phyloP scores from a whole-genome alignment of 2,888 invertebrate species.

The Chirona hameri region DNA sequence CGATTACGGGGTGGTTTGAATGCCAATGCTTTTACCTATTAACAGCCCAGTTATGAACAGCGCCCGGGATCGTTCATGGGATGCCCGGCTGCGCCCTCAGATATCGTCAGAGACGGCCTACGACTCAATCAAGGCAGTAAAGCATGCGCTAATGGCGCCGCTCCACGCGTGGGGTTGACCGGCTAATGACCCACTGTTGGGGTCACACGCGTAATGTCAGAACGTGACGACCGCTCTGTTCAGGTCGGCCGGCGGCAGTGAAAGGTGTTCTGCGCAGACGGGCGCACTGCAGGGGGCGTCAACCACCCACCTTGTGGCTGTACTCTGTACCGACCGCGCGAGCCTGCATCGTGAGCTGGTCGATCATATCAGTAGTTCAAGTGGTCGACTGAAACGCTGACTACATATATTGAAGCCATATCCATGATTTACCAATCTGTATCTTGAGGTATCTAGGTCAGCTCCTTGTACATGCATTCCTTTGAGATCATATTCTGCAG shows the following conservation, averaged over 20 bases:
- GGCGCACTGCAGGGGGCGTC: neutral
- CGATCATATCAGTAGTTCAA: no score
- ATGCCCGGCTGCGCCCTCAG: neutral
- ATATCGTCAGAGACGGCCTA: neutral
- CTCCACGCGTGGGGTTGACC: neutral
- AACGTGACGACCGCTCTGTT: neutral
- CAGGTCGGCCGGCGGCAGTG: neutral
- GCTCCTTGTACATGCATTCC: no score
- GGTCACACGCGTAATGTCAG: neutral
- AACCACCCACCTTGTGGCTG: no score
- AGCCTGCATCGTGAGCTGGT: no score
- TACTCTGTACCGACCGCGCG: no score
- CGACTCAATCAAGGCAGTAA: neutral
- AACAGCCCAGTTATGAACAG: neutral
- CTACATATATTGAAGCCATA: no score
- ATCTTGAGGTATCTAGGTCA: no score
- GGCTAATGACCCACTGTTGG: neutral
- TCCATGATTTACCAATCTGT: no score
- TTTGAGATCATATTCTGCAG: no score
- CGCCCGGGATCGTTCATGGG: neutral
- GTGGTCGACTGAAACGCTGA: no score
- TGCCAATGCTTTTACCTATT: slow-evolving; percentile 8
- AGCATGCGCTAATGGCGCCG: neutral
- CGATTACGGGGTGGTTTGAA: slow-evolving; percentile 4
- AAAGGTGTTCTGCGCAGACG: neutral